These are phyloP conservation scores for Podarcis siculus DNA, from an alignment of 2,797 vertebrate species.

Conservation along the genomic window DNA sequence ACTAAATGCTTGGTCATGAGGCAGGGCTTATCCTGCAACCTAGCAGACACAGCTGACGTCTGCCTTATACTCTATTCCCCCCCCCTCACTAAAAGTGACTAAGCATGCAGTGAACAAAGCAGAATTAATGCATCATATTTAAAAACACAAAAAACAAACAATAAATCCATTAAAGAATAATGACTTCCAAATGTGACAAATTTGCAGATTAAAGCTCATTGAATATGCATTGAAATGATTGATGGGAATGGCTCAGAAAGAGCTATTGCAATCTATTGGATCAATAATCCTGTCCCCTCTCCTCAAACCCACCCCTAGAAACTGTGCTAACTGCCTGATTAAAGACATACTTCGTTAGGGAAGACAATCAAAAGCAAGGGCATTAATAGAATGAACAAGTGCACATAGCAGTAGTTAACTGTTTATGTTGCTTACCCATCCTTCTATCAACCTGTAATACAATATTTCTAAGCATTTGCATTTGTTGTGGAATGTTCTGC, in stretches of 20 bases:
- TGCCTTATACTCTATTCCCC: not conserved
- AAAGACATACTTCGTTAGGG: slow-evolving; percentile 62
- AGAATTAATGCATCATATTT: slow-evolving; percentile 26
- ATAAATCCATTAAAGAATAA: slow-evolving; percentile 70
- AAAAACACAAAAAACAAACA: slow-evolving; percentile 66
- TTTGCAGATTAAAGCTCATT: slow-evolving; percentile 76
- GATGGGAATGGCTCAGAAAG: slow-evolving; percentile 69
- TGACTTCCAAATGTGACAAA: slow-evolving; percentile 71
- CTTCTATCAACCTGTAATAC: slow-evolving; percentile 76
- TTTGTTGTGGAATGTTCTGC: slow-evolving; percentile 28
- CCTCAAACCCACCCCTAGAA: slow-evolving; percentile 48
- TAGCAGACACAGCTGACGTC: not conserved
- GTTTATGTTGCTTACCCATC: slow-evolving; percentile 59
- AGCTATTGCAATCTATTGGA: slow-evolving; percentile 72
- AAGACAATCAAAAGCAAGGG: slow-evolving; percentile 56
- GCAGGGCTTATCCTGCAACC: not conserved
- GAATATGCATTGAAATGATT: slow-evolving; percentile 75
- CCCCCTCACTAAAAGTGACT: slow-evolving; percentile 35
- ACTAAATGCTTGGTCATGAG: not conserved
- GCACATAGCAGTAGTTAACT: slow-evolving; percentile 57
- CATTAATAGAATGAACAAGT: slow-evolving; percentile 62
- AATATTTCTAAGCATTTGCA: slow-evolving; percentile 43
- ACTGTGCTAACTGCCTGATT: slow-evolving; percentile 57
- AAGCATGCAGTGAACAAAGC: slow-evolving; percentile 24
- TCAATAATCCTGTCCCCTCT: slow-evolving; percentile 69